Conservation (phyloP, 2,797 vertebrate species). For the Enteromius afrohamiltoni region DNA sequence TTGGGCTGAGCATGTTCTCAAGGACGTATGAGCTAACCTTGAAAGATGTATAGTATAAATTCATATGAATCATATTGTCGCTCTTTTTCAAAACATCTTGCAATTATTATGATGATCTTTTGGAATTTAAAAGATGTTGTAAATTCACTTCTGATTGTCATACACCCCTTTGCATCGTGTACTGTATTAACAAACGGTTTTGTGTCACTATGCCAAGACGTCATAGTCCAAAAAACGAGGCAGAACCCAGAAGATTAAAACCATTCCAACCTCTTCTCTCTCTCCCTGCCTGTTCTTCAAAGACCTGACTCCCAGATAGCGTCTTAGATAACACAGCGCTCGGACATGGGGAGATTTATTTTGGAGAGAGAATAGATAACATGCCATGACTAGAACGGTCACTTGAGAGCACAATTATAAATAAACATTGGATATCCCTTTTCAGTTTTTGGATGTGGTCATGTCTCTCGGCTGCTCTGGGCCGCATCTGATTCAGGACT, state of each 20-base stretch:
- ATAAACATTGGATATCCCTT: constrained; percentile 51
- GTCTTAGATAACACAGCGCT: constrained; percentile 54
- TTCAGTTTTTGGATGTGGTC: constrained; percentile 26
- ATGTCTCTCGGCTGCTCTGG: constrained; percentile 10
- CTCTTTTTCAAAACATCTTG: no score
- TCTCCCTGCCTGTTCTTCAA: constrained; percentile 52
- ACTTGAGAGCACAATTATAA: constrained; percentile 48
- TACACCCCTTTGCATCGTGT: not conserved
- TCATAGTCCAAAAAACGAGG: constrained; percentile 25
- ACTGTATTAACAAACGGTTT: not conserved
- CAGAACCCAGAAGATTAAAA: constrained; percentile 53
- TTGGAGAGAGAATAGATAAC: constrained; percentile 56
- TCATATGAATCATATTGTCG: no score
- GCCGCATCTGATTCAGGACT: constrained; percentile 5
- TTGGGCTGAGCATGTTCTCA: constrained; percentile 60
- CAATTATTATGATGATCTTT: not conserved
- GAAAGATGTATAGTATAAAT: constrained; percentile 16
- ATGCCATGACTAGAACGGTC: constrained; percentile 40
- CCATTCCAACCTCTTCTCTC: constrained; percentile 45
- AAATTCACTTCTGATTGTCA: not conserved
- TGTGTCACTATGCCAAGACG: constrained; percentile 5
- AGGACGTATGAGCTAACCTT: constrained; percentile 65
- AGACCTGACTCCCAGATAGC: constrained; percentile 49
- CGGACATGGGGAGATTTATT: constrained; percentile 53
- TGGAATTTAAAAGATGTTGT: not conserved